Conservation (phyloP, 2,113 vertebrate genomes). For the Scomber japonicus region DNA sequence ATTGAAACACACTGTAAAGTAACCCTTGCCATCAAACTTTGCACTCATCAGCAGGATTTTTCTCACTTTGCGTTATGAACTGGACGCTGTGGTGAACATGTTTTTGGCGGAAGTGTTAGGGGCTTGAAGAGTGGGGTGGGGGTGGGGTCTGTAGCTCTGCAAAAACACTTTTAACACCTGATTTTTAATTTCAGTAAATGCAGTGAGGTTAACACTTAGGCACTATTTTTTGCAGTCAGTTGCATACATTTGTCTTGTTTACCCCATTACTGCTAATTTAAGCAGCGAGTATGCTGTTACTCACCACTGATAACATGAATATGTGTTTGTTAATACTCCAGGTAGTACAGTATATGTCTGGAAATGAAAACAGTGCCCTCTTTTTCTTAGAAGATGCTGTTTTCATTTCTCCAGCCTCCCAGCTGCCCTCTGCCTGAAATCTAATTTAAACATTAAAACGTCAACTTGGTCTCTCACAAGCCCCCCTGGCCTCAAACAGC, state of each 20-base stretch:
- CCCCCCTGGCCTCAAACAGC: slow-evolving; percentile 52
- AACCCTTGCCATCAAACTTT: no score
- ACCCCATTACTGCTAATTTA: background rate
- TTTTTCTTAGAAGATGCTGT: slow-evolving; percentile 46
- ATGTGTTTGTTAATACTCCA: slow-evolving; percentile 42
- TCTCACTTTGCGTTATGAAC: no score
- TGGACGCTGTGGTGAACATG: no score
- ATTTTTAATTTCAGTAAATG: slow-evolving; percentile 15
- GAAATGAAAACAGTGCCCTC: slow-evolving; percentile 45
- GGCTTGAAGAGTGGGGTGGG: no score
- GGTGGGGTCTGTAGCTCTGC: no score
- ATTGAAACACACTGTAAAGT: no score
- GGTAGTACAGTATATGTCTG: slow-evolving; percentile 21
- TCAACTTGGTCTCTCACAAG: slow-evolving; percentile 48
- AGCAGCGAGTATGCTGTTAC: background rate
- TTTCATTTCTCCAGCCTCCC: slow-evolving; percentile 59
- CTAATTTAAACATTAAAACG: slow-evolving; percentile 78
- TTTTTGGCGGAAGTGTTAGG: no score
- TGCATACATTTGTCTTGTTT: slow-evolving; percentile 7
- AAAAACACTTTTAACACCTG: slow-evolving; percentile 5
- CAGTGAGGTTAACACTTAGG: background rate
- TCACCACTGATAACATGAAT: slow-evolving; percentile 6
- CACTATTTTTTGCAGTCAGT: background rate
- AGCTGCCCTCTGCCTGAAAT: slow-evolving; percentile 60
- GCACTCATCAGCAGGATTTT: no score